phyloP scores from a whole-genome alignment of 2,888 invertebrate species.

The Netelia fuscicornis region DNA sequence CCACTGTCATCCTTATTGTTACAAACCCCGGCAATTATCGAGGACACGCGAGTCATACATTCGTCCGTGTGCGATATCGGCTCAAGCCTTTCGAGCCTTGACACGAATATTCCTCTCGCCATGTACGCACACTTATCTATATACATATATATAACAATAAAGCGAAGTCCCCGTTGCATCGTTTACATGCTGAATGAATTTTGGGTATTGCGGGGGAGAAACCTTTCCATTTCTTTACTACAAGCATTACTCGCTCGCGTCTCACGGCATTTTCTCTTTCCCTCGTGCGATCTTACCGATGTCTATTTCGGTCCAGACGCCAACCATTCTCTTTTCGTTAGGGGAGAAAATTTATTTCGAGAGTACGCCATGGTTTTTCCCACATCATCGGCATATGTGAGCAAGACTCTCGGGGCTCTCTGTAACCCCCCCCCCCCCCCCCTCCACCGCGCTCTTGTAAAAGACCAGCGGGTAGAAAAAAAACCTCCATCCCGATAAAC shows the following conservation, averaged over 20 bases:
- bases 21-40: constrained; percentile 60
- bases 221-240: constrained; percentile 49
- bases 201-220: constrained; percentile 33
- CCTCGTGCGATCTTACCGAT: constrained; percentile 61
- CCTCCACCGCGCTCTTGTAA: background rate
- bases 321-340: constrained; percentile 73
- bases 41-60: constrained; percentile 38
- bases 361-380: constrained; percentile 70
- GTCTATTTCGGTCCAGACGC: constrained; percentile 77
- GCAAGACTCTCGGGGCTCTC: constrained; percentile 23
- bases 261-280: constrained; percentile 48
- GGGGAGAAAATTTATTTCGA: constrained; percentile 80
- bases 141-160: background rate
- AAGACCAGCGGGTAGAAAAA: background rate
- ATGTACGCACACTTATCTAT: background rate
- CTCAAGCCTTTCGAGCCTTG: constrained; percentile 60
- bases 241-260: background rate
- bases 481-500: constrained; percentile 26
- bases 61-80: constrained; percentile 17
- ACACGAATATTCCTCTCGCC: constrained; percentile 62
- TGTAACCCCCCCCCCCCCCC: constrained; percentile 9
- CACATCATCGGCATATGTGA: constrained; percentile 10
- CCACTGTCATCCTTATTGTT: constrained; percentile 55
- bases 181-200: constrained; percentile 61
- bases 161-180: constrained; percentile 21